phyloP scores from a whole-genome alignment of 2,888 invertebrate genomes.

The Eurois occulta region DNA sequence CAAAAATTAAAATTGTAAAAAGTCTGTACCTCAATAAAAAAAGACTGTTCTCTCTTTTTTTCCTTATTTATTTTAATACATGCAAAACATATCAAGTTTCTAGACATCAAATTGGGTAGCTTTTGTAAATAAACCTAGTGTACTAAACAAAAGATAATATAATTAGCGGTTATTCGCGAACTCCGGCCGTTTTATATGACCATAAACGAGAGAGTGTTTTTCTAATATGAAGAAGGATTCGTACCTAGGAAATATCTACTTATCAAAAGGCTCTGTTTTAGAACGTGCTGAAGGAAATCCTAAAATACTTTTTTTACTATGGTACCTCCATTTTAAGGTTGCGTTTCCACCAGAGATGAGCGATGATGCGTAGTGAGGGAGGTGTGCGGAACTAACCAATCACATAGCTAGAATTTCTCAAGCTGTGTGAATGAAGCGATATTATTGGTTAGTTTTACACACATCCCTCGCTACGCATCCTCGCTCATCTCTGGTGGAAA shows the following conservation, averaged over 20 bases:
- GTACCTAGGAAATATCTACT: neutral
- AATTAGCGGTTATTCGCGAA: slow-evolving; percentile 31
- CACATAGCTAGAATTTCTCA: too few relatives aligned
- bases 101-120: neutral
- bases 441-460: too few relatives aligned
- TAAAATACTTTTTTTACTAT: neutral
- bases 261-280: neutral
- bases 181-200: slow-evolving; percentile 19
- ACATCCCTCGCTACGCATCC: too few relatives aligned
- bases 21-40: neutral
- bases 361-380: too few relatives aligned
- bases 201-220: slow-evolving; percentile 21
- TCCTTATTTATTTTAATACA: neutral
- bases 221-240: neutral
- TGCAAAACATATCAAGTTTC: neutral
- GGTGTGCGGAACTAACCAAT: too few relatives aligned
- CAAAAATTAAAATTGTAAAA: neutral
- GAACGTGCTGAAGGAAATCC: neutral
- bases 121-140: neutral
- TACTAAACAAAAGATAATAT: slow-evolving; percentile 3
- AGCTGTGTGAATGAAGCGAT: too few relatives aligned
- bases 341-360: too few relatives aligned
- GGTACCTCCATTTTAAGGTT: neutral
- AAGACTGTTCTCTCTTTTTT: slow-evolving; percentile 6
- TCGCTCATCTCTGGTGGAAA: too few relatives aligned